Evolutionary conservation across 2,113 vertebrate species (phyloP).

Genomic region (Thryonomys swinderianus): DNA sequence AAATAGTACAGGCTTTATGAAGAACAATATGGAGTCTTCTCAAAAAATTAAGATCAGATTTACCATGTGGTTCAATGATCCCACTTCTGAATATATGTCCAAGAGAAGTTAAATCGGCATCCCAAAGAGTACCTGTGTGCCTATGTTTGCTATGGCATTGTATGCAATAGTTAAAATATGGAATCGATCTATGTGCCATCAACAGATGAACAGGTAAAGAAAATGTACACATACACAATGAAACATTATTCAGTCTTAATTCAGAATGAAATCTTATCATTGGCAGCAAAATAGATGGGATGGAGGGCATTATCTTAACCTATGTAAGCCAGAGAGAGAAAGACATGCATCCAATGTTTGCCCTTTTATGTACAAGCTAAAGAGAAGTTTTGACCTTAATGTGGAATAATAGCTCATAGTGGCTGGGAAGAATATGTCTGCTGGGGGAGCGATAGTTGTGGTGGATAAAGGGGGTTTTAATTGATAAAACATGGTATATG

Average conservation of each 20-base stretch:
- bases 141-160: neutral
- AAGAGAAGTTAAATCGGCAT: neutral
- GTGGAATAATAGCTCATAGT: neutral
- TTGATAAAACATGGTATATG: neutral
- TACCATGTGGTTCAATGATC: neutral
- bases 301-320: neutral
- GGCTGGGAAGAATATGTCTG: neutral
- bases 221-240: neutral
- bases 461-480: neutral
- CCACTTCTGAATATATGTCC: neutral
- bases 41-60: neutral
- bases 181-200: neutral
- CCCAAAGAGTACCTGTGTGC: neutral
- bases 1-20: neutral
- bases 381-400: neutral
- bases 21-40: neutral
- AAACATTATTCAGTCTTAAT: neutral
- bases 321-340: neutral
- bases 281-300: neutral
- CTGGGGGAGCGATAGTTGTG: too few species aligned
- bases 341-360: neutral
- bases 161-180: neutral
- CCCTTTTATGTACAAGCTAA: neutral
- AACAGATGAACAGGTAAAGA: neutral
- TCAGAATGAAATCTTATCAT: neutral